These are phyloP conservation scores for Megaceryle maxima DNA, from an alignment of 2,113 vertebrate genomes.

Conservation along the genomic window DNA sequence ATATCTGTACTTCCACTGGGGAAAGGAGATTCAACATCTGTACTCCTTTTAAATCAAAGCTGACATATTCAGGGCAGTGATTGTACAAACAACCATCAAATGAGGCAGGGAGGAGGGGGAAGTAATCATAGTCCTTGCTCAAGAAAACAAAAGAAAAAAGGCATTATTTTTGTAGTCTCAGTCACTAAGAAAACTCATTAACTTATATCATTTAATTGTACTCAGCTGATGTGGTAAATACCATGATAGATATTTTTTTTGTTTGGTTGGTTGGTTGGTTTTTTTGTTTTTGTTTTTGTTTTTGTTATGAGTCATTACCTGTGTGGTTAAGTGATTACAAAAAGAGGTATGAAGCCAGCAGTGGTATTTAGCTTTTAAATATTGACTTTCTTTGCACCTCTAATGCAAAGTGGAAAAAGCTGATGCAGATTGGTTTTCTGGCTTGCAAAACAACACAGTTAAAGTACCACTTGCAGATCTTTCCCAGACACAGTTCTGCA, in stretches of 20 bases:
- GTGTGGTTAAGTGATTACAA: conserved; percentile 31
- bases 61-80: conserved; percentile 5
- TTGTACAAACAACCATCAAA: not conserved
- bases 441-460: not conserved
- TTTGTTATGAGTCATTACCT: conserved; percentile 18
- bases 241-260: conserved; percentile 47
- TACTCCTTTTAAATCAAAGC: conserved; percentile 20
- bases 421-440: not conserved
- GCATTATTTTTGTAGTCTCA: not conserved
- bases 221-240: conserved; percentile 40
- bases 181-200: conserved; percentile 42
- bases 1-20: not conserved
- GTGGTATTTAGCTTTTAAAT: conserved; percentile 46
- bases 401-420: conserved; percentile 7
- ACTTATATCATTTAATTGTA: conserved; percentile 36
- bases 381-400: conserved; percentile 34
- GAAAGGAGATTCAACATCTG: not conserved
- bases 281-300: too few species aligned
- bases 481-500: not conserved
- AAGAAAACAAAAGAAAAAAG: not conserved
- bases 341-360: conserved; percentile 23
- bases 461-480: not conserved
- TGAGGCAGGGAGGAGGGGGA: accelerated
- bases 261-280: too few species aligned
- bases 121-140: not conserved